Evolutionary conservation across 2,888 invertebrate genomes (phyloP), one percentile per base, ranked within the genome.

Genomic region (Melipona bicolor): DNA sequence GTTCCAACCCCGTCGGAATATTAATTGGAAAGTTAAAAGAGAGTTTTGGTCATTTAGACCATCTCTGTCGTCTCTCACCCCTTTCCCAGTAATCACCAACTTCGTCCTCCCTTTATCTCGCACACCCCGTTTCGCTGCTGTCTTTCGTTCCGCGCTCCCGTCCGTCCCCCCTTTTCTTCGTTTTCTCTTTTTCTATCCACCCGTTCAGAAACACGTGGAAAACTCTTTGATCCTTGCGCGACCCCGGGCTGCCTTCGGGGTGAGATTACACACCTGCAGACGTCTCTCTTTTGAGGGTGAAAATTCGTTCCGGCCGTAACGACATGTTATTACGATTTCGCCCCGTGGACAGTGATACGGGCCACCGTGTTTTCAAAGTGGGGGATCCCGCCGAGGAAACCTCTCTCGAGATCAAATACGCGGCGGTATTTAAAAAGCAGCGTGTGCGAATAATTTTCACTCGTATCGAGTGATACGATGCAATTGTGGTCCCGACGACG

Each of bases 21-120:
- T 92, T 92, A 92, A 92, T 93, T 91, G 90, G 90, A 91, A 91
- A 91, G 90, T 92, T 91, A 87, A 90, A 91, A 90, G 86, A 89
- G 87, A 88, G 84, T 86, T 89, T 90, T 73, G 65, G 84, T 82
- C 85, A 83, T 85, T 88, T 86, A 79, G 54, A 67, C 36, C 79
- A 67, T 71, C 52, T 27, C 56, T n/a, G 24, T 67, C 17, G 17
- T 9, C 43, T 32, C 64, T 21, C 79, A 2, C 17, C 62, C 50
- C 27, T 59, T 62, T 36, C n/a, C 56, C 15, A 52, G 43, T 84
- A 65, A 74, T 84, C 79, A 52, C 62, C 36, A 21, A 67, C 76
- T 83, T 64, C 50, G 43, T 70, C n/a, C 70, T n/a, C 52, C 64
- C 52, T 71, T 69, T 67, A 49, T 49, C 69, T 24, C 52, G 11